phyloP scores from a whole-genome alignment of 2,888 invertebrate species.

The Scaeva pyrastri region DNA sequence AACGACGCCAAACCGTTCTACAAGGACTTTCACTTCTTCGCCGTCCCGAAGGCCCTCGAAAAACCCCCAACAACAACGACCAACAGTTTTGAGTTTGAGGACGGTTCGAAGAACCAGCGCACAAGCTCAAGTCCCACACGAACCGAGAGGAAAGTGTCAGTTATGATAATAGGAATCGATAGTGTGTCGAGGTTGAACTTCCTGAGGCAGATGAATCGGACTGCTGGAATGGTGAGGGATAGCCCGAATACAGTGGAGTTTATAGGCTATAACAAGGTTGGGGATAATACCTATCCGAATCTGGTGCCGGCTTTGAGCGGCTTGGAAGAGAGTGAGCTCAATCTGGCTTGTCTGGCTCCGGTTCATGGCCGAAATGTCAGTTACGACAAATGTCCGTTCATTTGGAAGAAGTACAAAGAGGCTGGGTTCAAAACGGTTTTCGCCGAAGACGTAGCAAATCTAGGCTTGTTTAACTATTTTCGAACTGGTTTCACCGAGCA shows the following conservation, averaged over 20 bases:
- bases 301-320: constrained; percentile 92
- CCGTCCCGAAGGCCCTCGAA: constrained; percentile 80
- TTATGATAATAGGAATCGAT: constrained; percentile 93
- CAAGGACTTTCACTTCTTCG: constrained; percentile 87
- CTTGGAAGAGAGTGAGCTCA: constrained; percentile 87
- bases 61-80: constrained; percentile 49
- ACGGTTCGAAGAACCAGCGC: constrained; percentile 32
- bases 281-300: constrained; percentile 97
- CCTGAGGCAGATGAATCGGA: constrained; percentile 92
- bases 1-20: constrained; percentile 85
- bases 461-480: constrained; percentile 92
- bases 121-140: constrained; percentile 41
- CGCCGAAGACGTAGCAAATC: constrained; percentile 92
- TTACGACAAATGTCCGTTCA: constrained; percentile 92
- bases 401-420: constrained; percentile 92
- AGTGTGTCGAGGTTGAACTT: constrained; percentile 94
- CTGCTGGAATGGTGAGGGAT: constrained; percentile 86
- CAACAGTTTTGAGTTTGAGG: constrained; percentile 49
- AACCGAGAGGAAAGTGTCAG: constrained; percentile 84
- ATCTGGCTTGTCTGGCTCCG: constrained; percentile 87
- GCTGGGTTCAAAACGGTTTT: constrained; percentile 91
- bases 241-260: constrained; percentile 88
- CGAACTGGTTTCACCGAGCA: constrained; percentile 90
- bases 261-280: constrained; percentile 96
- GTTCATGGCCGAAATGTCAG: constrained; percentile 82